Base-by-base conservation (phyloP, 2,113 vertebrate genomes). In the Falco punctatus region DNA sequence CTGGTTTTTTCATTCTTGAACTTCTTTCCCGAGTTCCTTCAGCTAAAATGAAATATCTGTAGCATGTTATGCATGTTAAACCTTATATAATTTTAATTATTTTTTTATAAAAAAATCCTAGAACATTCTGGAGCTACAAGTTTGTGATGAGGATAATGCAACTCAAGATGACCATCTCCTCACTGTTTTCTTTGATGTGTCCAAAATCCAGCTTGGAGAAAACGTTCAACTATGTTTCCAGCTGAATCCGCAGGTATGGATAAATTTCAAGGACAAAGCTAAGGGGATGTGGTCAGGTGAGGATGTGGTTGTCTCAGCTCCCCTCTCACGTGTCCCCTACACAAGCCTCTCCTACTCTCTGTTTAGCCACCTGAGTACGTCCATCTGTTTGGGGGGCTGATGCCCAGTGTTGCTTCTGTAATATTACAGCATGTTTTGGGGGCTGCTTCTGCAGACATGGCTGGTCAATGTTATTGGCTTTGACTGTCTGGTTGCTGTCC, bases 161-260 rank as follows among this genome's bases (percentile, higher is more conserved):
- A 98, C 98, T 42, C 48, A 91, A 69, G 97, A 98, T 72, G 98
- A 98, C 55, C 98, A 98, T 61, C 98, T 98, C 80, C 96, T 98
- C 82, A 98, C 98, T 44, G 94, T 98, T 55, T 97, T 98, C 91
- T 98, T 98, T 71, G 98, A 98, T 75, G 97, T 98, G 48, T 97
- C 96, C 69, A 98, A 98, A 96, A 98, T 98, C 71, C 98, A 98
- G 72, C 98, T 98, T 64, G 96, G 97, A 88, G 97, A 98, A 94
- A 98, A 97, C 64, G 95, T 98, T 90, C 93, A 91, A 2, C 69
- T 98, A 26, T 98, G 88, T 84, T 98, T 98, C 65, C 97, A 98
- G 70, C 93, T 98, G 65, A 98, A 98, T 95, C 98, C 97, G 75
- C 91, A 98, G 98, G 98, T 98, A 88, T 27, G 88, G 55, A 73